Evolutionary conservation across 2,888 invertebrate genomes (phyloP), one percentile per base, ranked within the genome.

Genomic region (Clistopyga incitator): DNA sequence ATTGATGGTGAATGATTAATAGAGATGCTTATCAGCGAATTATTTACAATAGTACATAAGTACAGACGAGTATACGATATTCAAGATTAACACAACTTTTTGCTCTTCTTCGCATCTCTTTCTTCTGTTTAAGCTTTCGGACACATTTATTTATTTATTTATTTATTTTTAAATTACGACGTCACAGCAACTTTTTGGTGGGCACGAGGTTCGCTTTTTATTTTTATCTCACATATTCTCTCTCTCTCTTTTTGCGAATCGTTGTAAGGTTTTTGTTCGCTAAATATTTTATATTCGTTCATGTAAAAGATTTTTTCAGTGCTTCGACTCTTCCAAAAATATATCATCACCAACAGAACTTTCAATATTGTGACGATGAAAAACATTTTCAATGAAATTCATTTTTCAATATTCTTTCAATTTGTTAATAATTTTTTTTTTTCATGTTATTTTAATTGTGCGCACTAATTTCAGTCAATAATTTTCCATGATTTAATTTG

Each of bases 41-140:
- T 80, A 84, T 84, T 77, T 77, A 80, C 83, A 80, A 74, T 56
- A 74, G 68, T 80, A 64, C 50, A 70, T 52, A 72, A 56, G 68
- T 74, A 64, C 72, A 70, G 18, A 77, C 42, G 67, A 64, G 56
- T 47, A 84, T 50, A 74, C 29, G 54, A 74, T 65, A 70, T 47
- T 61, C 68, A 61, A 56, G 34, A 54, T 79, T 54, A 68, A 79
- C 68, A 67, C 79, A 34, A 59, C 74, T 59, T 64, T 72, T 50
- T 64, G 10, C 38, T 80, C 20, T 38, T 75, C 18, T 68, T 74
- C 20, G n/a, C 15, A n/a, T 64, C 38, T 29, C 78, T 59, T 52
- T 54, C 20, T 70, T 82, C 42, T 50, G 38, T 18, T 70, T 42
- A 72, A 59, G 52, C 50, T 65, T 72, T 47, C 25, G 65, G 47